phyloP scores from a whole-genome alignment of 2,797 vertebrate species.

The Chanos chanos region DNA sequence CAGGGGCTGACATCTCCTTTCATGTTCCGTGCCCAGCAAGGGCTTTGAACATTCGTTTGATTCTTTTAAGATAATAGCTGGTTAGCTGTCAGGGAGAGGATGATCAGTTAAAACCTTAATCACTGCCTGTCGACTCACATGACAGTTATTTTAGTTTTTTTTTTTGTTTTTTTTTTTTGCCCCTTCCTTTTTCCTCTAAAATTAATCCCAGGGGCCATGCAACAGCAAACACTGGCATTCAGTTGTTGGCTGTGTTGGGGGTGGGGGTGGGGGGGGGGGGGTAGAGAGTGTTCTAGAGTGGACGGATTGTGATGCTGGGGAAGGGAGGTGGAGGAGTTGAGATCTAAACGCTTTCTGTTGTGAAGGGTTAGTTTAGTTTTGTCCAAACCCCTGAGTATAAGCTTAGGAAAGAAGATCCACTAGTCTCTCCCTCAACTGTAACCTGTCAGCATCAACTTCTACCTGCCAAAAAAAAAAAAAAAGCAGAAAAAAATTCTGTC shows the following conservation, averaged over 20 bases:
- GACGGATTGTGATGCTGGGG: background rate
- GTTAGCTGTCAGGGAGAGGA: constrained; percentile 99
- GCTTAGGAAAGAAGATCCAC: constrained; percentile 18
- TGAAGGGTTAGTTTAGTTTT: constrained; percentile 10
- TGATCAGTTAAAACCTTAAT: constrained; percentile 99
- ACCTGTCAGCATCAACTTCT: constrained; percentile 35
- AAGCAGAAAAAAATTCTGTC: constrained; percentile 17
- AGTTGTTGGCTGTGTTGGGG: constrained; percentile 29
- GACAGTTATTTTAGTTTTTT: constrained; percentile 89
- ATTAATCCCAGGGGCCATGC: constrained; percentile 47
- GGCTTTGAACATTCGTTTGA: constrained; percentile 99
- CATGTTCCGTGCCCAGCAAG: constrained; percentile 92
- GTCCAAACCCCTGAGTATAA: background rate
- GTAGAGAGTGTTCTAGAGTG: constrained; percentile 1
- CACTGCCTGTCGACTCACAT: constrained; percentile 98
- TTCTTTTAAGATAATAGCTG: constrained; percentile 99
- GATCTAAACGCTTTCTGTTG: no score
- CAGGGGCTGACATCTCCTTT: constrained; percentile 98
- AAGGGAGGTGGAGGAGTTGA: no score
- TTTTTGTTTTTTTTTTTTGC: constrained; percentile 53
- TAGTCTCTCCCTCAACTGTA: constrained; percentile 26
- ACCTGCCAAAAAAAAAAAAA: constrained; percentile 30
- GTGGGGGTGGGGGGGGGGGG: constrained; percentile 13
- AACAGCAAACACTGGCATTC: constrained; percentile 52
- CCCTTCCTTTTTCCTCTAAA: constrained; percentile 53